Evolutionary conservation across 2,888 invertebrate species (phyloP), one percentile per base, ranked within the genome.

Genomic region (Brachyptera risi): DNA sequence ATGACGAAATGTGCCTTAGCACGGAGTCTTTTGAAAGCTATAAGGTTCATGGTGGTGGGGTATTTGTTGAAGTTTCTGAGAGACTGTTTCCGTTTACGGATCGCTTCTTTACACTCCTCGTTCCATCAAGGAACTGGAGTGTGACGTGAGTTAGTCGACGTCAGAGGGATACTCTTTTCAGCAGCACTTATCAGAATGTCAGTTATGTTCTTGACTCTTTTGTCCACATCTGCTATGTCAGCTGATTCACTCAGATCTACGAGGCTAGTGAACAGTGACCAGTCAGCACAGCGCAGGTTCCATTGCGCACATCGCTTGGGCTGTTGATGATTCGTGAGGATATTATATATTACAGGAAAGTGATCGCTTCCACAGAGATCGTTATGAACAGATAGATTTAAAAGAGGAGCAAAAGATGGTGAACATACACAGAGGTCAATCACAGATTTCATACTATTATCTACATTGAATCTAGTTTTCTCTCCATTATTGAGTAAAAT

Each of bases 51-150:
- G 1, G 5, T 13, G 3, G 56, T 38, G 7, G 56, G 56, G n/a
- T 15, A 3, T 35, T 21, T 56, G 38, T 15, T 35, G n/a, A 56
- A 56, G 17, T 19, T 4, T 19, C 35, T 35, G 13, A 56, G 35
- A 1, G 56, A 37, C 13, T 21, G 9, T 15, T 35, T 38, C 11
- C 37, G 15, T 3, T 21, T 23, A 11, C 15, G n/a, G 19, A 38
- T 21, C 21, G 56, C 56, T 13, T 38, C 42, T 3, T 38, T n/a
- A 56, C 56, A 56, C 15, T 56, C 56, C n/a, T 7, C 21, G 17
- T 37, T 56, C 56, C 56, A 56, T 19, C 38, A 56, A 2, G 40
- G 31, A 31, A 31, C 31, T 31, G 31, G 31, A 11, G 11, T 31
- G 11, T 11, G 31, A 7, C 31, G 5, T n/a, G 56, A 40, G 17